Conservation (phyloP, 2,113 vertebrate species). For the Rhombomys opimus region DNA sequence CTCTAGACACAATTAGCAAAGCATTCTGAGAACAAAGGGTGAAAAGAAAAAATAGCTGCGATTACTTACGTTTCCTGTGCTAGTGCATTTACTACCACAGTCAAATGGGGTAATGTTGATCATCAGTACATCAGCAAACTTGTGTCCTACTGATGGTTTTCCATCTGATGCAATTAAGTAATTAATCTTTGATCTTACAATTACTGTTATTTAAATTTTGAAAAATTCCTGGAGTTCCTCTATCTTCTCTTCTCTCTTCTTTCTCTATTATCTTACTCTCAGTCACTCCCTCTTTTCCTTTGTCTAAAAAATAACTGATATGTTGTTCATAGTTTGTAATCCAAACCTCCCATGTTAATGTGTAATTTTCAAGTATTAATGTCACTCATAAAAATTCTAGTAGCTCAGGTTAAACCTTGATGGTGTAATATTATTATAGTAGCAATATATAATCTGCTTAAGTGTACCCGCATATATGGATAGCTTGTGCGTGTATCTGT, state of each 20-base stretch:
- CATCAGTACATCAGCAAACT: not conserved
- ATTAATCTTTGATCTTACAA: not conserved
- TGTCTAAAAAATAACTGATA: not conserved
- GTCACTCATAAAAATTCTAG: not conserved
- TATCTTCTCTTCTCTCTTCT: not conserved
- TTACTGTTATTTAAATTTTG: not conserved
- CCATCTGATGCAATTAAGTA: not conserved
- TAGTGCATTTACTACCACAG: not conserved
- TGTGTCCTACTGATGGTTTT: not conserved
- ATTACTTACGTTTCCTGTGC: constrained; percentile 8
- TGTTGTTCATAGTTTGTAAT: not conserved
- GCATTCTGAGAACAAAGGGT: constrained; percentile 19
- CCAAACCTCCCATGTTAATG: not conserved
- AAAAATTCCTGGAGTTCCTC: not conserved
- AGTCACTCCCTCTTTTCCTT: not conserved
- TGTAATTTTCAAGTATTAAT: not conserved
- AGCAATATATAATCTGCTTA: not conserved
- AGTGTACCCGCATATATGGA: not conserved
- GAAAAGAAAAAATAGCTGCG: constrained; percentile 27
- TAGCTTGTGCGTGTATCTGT: not conserved
- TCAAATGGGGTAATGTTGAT: constrained; percentile 45
- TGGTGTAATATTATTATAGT: not conserved
- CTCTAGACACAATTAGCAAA: constrained; percentile 54
- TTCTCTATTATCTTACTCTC: not conserved
- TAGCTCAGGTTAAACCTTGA: constrained; percentile 33